Conservation (phyloP, 2,113 vertebrate genomes). For the Psammodynastes pulverulentus region DNA sequence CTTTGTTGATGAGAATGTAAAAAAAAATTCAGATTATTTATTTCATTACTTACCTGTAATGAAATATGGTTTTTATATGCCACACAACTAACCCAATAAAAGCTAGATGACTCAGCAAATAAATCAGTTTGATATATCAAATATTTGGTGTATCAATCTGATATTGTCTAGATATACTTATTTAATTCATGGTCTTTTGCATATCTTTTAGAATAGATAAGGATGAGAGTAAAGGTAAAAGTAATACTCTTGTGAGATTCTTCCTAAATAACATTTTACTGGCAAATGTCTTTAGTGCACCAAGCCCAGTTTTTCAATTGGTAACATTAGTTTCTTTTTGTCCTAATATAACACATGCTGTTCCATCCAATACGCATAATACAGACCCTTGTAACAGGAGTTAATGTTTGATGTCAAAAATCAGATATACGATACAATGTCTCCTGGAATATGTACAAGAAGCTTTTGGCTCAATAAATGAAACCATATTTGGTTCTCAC, state of each 20-base stretch:
- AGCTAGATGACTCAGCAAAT: neutral
- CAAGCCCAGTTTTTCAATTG: neutral
- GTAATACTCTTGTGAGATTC: neutral
- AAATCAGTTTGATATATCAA: neutral
- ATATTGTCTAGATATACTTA: neutral
- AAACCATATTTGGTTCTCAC: neutral
- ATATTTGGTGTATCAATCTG: neutral
- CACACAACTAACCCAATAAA: neutral
- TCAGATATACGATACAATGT: neutral
- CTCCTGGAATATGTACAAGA: neutral
- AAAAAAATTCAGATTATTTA: neutral
- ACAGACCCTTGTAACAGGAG: neutral
- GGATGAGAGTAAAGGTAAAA: neutral
- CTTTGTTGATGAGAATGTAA: neutral
- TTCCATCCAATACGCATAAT: neutral
- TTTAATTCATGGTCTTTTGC: neutral
- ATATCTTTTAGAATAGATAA: neutral
- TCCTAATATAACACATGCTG: neutral
- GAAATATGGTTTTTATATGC: neutral
- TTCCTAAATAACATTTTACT: neutral
- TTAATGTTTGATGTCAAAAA: neutral
- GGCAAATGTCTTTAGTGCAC: neutral
- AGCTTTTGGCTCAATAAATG: neutral
- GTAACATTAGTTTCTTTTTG: neutral
- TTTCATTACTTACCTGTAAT: neutral